Conservation (phyloP, 2,113 vertebrate species). For the Apaloderma vittatum region DNA sequence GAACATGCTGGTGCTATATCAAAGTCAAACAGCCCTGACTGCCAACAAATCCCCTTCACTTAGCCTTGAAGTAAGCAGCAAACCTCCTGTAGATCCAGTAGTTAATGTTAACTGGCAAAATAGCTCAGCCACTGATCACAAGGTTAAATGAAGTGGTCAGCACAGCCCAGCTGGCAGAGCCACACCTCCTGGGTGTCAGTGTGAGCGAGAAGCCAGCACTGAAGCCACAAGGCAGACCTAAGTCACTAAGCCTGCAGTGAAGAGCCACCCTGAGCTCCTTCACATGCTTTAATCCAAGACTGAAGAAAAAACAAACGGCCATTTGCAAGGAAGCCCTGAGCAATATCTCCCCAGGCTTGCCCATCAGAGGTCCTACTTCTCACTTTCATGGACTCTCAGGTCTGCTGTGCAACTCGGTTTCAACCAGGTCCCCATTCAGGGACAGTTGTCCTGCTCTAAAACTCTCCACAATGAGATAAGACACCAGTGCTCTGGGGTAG, state of each 20-base stretch:
- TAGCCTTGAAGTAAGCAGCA: conserved; percentile 38
- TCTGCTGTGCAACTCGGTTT: not conserved
- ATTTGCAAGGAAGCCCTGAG: not conserved
- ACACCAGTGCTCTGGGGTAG: accelerated
- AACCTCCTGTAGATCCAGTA: not conserved
- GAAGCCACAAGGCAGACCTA: not conserved
- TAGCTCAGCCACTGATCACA: not conserved
- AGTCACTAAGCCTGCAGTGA: not conserved
- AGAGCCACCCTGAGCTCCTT: not conserved
- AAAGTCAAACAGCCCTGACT: conserved; percentile 35
- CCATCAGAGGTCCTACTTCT: not conserved
- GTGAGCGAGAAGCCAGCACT: not conserved
- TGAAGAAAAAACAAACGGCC: not conserved
- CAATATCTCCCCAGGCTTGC: not conserved
- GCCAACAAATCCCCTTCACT: conserved; percentile 16
- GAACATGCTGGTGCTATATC: not conserved
- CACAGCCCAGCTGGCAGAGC: not conserved
- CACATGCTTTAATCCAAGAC: not conserved
- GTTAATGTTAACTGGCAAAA: not conserved
- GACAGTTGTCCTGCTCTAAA: not conserved
- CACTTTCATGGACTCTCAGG: not conserved
- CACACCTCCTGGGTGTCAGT: not conserved
- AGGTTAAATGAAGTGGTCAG: not conserved
- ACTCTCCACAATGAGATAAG: not conserved
- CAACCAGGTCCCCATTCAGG: not conserved